These are phyloP conservation scores for Tichodroma muraria DNA, from an alignment of 2,113 vertebrate species.

Conservation along the genomic window DNA sequence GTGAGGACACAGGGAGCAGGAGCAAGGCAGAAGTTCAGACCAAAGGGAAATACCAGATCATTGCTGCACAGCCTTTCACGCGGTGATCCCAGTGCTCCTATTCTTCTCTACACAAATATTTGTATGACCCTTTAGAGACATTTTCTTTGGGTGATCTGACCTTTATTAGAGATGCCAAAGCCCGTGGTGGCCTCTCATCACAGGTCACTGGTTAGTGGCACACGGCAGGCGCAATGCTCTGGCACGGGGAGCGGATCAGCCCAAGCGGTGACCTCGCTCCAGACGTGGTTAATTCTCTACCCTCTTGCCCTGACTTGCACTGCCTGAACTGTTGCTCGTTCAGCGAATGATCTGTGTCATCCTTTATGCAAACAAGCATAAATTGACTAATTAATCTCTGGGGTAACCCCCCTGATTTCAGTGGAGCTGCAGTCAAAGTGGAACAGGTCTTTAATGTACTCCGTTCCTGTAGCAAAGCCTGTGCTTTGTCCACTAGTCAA, in stretches of 20 bases:
- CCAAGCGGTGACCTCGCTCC: not conserved
- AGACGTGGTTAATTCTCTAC: not conserved
- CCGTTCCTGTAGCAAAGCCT: slow-evolving; percentile 13
- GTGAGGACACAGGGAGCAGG: not conserved
- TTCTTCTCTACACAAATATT: not conserved
- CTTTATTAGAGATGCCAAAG: not conserved
- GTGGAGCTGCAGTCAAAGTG: not conserved
- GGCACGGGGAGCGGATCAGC: accelerated
- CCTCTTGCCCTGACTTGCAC: not conserved
- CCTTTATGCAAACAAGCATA: slow-evolving; percentile 55
- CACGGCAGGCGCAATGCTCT: accelerated
- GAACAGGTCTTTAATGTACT: not conserved
- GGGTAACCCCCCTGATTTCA: slow-evolving; percentile 7
- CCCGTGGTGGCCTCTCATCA: accelerated
- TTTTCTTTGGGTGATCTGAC: not conserved
- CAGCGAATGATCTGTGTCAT: slow-evolving; percentile 38
- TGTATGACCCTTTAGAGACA: not conserved
- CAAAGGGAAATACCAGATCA: not conserved
- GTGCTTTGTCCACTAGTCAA: slow-evolving; percentile 22
- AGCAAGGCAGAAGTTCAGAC: not conserved
- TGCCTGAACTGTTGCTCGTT: slow-evolving; percentile 29
- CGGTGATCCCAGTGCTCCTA: not conserved
- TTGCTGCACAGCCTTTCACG: not conserved
- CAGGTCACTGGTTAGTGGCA: not conserved
- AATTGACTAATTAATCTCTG: slow-evolving; percentile 53